Base-by-base conservation (phyloP, 2,888 invertebrate genomes). In the Diarsia mendica region DNA sequence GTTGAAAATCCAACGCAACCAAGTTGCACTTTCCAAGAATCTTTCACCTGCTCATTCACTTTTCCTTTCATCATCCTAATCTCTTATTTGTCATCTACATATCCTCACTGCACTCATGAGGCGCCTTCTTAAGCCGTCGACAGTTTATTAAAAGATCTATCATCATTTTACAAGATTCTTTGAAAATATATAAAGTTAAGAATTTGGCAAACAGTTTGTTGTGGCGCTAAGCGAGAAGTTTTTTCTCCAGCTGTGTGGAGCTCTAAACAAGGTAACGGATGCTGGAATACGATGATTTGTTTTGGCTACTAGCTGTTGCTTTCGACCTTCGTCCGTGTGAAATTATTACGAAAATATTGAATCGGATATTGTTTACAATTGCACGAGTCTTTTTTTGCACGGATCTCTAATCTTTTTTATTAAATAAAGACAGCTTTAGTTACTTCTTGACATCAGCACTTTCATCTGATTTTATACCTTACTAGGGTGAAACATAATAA, bases 91-190 rank as follows among this genome's bases (percentile, higher is more conserved):
- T 67, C 70, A 46, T 44, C 8, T 61, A 64, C n/a, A 49, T 67
- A 2, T 76, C 55, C 13, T 46, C 33, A 11, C 5, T 58, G 58
- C 53, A 46, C 44, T 61, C 44, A 13, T 60, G 49, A 61, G 49
- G n/a, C 60, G 83, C 67, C 79, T 83, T 68, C 53, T 67, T 28
- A 18, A 2, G 4, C 18, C 71, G 65, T 80, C 80, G 79, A 72
- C 83, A 55, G 28, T 13, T 28, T 55, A 80, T 80, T 68, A 79
- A 58, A 46, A 23, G 11, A 61, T 53, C 58, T 55, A 28, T 68
- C 73, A 68, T 10, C 60, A 20, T 79, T 80, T 46, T 49, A 33
- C 51, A 48, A 64, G 48, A 55, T 18, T 48, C 39, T 46, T 65
- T 39, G 20, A 63, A 51, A 77, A 63, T 23, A 51, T 44, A 80